These are phyloP conservation scores for Synergus laeviventris DNA, from an alignment of 2,888 invertebrate species.

Conservation along the genomic window DNA sequence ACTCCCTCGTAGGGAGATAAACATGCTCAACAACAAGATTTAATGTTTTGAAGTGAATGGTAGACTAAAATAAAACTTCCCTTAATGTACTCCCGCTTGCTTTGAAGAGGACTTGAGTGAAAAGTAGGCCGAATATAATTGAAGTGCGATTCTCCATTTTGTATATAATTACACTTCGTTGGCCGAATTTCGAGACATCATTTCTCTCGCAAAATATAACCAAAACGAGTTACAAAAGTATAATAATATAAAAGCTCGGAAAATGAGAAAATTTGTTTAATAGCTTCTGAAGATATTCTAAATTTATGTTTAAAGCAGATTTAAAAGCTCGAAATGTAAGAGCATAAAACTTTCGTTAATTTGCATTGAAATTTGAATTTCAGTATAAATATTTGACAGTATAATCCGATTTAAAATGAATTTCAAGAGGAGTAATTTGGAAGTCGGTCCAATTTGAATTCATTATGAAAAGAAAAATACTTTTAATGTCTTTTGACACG, in stretches of 20 bases:
- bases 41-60: constrained; percentile 7
- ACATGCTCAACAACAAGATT: constrained; percentile 22
- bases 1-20: background rate
- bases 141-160: constrained; percentile 28
- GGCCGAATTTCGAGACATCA: background rate
- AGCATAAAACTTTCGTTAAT: background rate
- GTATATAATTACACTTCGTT: constrained; percentile 20
- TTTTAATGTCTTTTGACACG: background rate
- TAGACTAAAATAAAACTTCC: constrained; percentile 22
- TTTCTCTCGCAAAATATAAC: background rate
- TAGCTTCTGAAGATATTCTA: too few species aligned
- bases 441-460: background rate
- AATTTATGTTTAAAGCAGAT: too few species aligned
- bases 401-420: background rate
- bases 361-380: background rate
- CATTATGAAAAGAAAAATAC: background rate
- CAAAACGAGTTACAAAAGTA: background rate
- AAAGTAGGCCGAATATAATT: constrained; percentile 28
- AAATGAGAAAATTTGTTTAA: background rate
- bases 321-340: background rate
- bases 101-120: constrained; percentile 2
- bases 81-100: background rate
- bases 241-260: background rate
- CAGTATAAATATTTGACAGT: background rate
- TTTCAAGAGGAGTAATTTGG: background rate